Evolutionary conservation across 1,140 invertebrate genomes (phyloP), one percentile per base, ranked within the genome.

Genomic region (Drosophila triauraria): DNA sequence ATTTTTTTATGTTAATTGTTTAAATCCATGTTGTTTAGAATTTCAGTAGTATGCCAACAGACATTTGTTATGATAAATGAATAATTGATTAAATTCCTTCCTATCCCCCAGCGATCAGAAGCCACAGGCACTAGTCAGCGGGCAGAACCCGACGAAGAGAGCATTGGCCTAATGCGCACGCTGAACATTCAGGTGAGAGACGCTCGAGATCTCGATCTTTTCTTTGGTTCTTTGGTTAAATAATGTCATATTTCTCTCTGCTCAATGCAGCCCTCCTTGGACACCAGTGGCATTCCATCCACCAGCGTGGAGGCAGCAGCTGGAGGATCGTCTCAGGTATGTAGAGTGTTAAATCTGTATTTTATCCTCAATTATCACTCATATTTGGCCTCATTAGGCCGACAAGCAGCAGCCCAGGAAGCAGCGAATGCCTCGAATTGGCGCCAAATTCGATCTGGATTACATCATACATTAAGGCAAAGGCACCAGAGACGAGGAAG

Each of bases 391-490:
- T 17, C 30, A 10, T 62, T 15, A 59, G 80, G 48, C 57, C 20
- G 60, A 53, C 44, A 46, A 23, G 35, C 35, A 38, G 35, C 35
- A 12, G 9, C 44, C 32, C 0, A 47, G 81, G 5, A 90, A 79
- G 12, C 75, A 63, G 40, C 86, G 91, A 1, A 56, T 82, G 15
- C 91, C 91, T 0, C 87, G 91, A 4, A 92, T 92, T 53, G 83
- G 86, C 0, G 91, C 91, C 51, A 91, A 85, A 61, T 92, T 92
- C 43, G 91, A 92, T 68, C 64, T 82, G 25, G 84, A 81, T 3
- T 88, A 91, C 7, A 78, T 80, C 12, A 61, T 90, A 23, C 72
- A 82, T 13, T 87, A 54, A 75, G 20, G 5, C 32, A 17, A 40
- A 43, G 8, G n/a, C 13, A 42, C 20, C 42, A 30, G 40, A 15